These are phyloP conservation scores for Potamarius usumacintae DNA, from an alignment of 2,113 vertebrate genomes.

Conservation along the genomic window DNA sequence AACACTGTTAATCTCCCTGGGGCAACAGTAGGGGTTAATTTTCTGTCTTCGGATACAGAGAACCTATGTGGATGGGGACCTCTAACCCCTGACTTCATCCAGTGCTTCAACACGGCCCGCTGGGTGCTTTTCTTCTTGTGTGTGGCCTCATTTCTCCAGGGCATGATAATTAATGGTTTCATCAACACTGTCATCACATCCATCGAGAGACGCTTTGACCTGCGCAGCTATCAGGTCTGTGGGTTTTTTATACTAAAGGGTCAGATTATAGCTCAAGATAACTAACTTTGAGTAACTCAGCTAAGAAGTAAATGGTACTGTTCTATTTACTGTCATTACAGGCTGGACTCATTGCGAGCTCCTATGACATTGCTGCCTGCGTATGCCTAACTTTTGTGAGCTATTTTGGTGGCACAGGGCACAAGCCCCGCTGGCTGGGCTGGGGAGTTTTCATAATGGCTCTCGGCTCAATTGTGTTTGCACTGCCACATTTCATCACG, in stretches of 20 bases:
- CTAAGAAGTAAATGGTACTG: background rate
- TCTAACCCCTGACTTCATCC: conserved; percentile 75
- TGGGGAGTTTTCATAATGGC: conserved; percentile 89
- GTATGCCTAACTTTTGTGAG: conserved; percentile 89
- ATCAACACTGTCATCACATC: conserved; percentile 93
- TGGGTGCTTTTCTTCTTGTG: conserved; percentile 89
- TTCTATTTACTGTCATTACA: conserved; percentile 13
- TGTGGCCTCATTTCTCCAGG: conserved; percentile 90
- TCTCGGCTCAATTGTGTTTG: conserved; percentile 85
- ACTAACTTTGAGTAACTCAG: background rate
- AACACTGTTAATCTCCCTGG: background rate
- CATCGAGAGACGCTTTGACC: conserved; percentile 89
- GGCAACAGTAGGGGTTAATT: conserved; percentile 56
- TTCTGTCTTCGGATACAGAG: conserved; percentile 57
- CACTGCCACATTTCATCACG: conserved; percentile 86
- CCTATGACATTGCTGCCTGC: conserved; percentile 92
- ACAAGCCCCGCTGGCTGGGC: conserved; percentile 94
- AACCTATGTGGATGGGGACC: conserved; percentile 82
- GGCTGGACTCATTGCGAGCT: conserved; percentile 89
- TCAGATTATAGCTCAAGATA: background rate
- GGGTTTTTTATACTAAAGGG: background rate
- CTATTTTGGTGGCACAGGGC: conserved; percentile 89
- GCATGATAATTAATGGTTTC: conserved; percentile 92
- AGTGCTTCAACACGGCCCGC: conserved; percentile 82
- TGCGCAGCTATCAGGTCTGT: conserved; percentile 83